Evolutionary conservation across 1,140 invertebrate genomes (phyloP), one percentile per base, ranked within the genome.

Genomic region (Drosophila auraria): DNA sequence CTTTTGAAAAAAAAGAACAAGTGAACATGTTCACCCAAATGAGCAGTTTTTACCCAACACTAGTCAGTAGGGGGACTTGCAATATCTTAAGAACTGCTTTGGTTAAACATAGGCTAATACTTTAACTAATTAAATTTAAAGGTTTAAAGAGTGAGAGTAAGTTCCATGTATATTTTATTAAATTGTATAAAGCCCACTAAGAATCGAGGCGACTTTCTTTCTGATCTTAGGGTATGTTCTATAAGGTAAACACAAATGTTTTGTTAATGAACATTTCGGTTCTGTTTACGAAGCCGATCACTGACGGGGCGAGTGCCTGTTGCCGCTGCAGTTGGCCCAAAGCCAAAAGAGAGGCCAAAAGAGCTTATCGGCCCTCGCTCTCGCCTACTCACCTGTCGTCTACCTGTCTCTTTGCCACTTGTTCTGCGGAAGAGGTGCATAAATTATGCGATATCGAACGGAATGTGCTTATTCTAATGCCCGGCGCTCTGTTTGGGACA

Each of bases 371-470:
- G 44, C 8, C 17, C 11, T 27, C 40, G 36, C 5, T 51, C 15
- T 25, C 30, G 11, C 47, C 47, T 15, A 44, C 23, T n/a, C 44
- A 33, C 14, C 17, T 20, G 17, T 36, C 25, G 33, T 36, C 33
- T 36, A 9, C 36, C 54, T 51, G 40, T 40, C 44, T 38, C 12
- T 75, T 45, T 7, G 40, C 44, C 20, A 33, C 33, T 23, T 15
- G 15, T 54, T 20, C 25, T 69, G 53, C 76, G 82, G 66, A 83
- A 83, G 65, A 80, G 56, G 42, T 75, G 50, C 78, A 86, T 86
- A 86, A 86, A 81, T 81, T 81, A 84, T 72, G 82, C 58, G 72
- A 60, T 84, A 72, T 64, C 53, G 45, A 51, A 27, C 47, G 80
- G 64, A 70, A 83, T 80, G 59, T 61, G 54, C 25, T 57, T 40